Evolutionary conservation across 2,113 vertebrate species (phyloP).

Genomic region (Mesitornis unicolor): DNA sequence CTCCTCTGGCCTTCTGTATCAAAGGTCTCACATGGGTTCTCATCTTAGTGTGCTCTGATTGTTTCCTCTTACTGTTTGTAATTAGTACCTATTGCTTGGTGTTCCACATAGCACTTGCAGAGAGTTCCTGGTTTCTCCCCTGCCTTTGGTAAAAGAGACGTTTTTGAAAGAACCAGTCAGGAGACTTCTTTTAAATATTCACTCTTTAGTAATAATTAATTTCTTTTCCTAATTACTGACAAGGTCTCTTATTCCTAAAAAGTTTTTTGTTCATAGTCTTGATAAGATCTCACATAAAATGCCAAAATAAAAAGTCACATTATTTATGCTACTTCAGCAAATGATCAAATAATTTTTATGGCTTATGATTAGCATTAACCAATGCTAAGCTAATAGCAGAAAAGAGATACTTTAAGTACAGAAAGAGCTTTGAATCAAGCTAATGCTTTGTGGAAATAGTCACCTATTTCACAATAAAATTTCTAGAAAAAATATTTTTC

Average conservation of each 20-base stretch:
- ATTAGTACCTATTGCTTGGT: neutral
- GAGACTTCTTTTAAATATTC: neutral
- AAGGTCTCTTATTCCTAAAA: neutral
- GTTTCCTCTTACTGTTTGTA: neutral
- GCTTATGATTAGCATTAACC: neutral
- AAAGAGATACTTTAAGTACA: neutral
- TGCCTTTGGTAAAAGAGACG: neutral
- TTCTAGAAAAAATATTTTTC: neutral
- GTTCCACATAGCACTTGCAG: neutral
- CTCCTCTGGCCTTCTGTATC: neutral
- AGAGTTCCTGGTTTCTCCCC: neutral
- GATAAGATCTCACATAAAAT: neutral
- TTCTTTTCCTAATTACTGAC: neutral
- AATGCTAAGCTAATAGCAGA: neutral
- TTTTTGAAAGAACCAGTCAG: neutral
- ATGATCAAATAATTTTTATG: neutral
- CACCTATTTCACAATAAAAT: neutral
- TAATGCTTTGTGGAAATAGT: neutral
- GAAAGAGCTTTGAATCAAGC: neutral
- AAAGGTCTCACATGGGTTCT: neutral
- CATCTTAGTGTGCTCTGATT: fast-evolving
- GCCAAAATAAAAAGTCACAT: neutral
- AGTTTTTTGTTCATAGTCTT: neutral
- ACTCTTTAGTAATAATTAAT: neutral
- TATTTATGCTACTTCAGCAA: neutral